Percentiles rank a stretch among this genome's conserved stretches.
These are phyloP conservation scores for Trichonephila inaurata DNA, from an alignment of 1,140 invertebrate species.

Conservation along the genomic window DNA sequence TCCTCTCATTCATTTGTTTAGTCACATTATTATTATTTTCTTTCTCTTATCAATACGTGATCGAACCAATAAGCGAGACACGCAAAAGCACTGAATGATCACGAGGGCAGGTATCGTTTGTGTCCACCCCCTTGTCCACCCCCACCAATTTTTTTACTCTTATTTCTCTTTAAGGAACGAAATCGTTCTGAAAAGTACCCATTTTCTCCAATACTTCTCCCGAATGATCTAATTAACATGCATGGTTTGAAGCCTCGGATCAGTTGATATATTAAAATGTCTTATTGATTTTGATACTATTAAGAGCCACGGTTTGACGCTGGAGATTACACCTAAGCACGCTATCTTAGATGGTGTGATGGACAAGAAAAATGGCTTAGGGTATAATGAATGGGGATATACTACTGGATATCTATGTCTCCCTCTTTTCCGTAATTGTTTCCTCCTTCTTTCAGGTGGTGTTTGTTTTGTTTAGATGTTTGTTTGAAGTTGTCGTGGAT, in stretches of 20 bases:
- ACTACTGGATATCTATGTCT: too few relatives aligned
- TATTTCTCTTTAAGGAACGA: background rate
- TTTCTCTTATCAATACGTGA: slow-evolving; percentile 17
- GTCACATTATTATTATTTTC: background rate
- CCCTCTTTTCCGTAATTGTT: too few relatives aligned
- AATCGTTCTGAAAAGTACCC: background rate
- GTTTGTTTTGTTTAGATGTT: too few relatives aligned
- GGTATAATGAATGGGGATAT: too few relatives aligned
- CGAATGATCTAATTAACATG: background rate
- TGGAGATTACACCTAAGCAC: background rate
- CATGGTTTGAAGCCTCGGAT: background rate
- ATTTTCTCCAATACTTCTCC: background rate
- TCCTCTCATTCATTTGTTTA: background rate
- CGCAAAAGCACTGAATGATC: background rate
- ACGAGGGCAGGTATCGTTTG: background rate
- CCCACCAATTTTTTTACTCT: background rate
- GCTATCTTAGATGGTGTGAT: background rate
- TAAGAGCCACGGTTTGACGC: background rate
- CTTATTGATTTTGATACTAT: background rate
- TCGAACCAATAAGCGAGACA: background rate
- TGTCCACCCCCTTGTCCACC: too few relatives aligned
- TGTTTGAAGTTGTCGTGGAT: too few relatives aligned
- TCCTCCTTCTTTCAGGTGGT: too few relatives aligned
- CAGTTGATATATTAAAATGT: background rate
- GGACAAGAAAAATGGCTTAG: too few relatives aligned